Conservation (phyloP, 2,113 vertebrate species). For the Mesitornis unicolor region DNA sequence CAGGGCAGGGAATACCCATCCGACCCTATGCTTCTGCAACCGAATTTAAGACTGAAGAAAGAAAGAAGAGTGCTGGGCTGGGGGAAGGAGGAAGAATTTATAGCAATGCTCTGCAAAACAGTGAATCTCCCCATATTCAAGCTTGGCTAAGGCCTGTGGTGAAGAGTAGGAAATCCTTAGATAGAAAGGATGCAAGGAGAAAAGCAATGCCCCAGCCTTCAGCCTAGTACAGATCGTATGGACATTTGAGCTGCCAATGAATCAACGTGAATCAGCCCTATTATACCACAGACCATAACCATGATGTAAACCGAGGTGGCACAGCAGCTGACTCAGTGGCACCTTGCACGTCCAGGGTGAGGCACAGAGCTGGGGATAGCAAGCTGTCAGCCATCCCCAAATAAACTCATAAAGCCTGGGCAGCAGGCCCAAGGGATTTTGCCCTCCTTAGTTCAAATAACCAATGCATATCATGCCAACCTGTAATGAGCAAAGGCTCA, state of each 20-base stretch:
- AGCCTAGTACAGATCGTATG: not conserved
- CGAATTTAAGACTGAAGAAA: not conserved
- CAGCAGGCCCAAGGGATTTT: not conserved
- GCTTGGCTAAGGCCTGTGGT: not conserved
- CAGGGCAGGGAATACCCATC: not conserved
- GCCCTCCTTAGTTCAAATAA: not conserved
- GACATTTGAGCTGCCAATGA: not conserved
- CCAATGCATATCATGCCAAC: not conserved
- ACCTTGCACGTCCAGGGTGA: not conserved
- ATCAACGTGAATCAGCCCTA: conserved; percentile 28
- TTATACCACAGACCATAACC: not conserved
- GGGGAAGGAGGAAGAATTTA: not conserved
- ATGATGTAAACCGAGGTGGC: conserved; percentile 1
- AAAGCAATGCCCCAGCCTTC: not conserved
- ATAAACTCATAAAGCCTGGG: not conserved
- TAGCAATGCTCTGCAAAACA: not conserved
- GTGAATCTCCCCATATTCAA: not conserved
- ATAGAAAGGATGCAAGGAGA: not conserved
- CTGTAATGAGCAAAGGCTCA: not conserved
- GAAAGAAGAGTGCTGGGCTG: not conserved
- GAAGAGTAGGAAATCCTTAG: not conserved
- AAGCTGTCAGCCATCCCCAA: not conserved
- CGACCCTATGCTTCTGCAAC: not conserved
- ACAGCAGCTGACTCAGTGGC: conserved; percentile 32
- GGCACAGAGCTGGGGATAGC: not conserved